A percentile compares a stretch with the other conserved stretches of the same genome.
Evolutionary conservation across 2,113 vertebrate genomes (phyloP).

Genomic region (human (Homo sapiens)): GRCh38 chr1:69630501-69631000

Average conservation of each 20-base stretch:
- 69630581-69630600: too few relatives aligned
- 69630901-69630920: background rate
- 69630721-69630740: background rate
- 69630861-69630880: too few relatives aligned
- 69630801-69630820: too few relatives aligned
- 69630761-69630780: background rate
- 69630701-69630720: background rate
- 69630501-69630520: background rate
- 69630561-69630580: too few relatives aligned
- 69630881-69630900: too few relatives aligned
- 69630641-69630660: background rate
- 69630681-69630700: background rate
- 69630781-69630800: too few relatives aligned
- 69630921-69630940: background rate
- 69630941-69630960: background rate
- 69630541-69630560: background rate
- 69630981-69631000: background rate
- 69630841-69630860: too few relatives aligned
- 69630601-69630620: background rate
- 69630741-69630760: background rate
- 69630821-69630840: too few relatives aligned
- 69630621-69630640: background rate
- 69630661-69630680: background rate
- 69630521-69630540: background rate
- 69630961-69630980: background rate